Evolutionary conservation across 2,797 vertebrate species (phyloP), one percentile per base, ranked within the genome.

Genomic region (Corythornis leucogaster): DNA sequence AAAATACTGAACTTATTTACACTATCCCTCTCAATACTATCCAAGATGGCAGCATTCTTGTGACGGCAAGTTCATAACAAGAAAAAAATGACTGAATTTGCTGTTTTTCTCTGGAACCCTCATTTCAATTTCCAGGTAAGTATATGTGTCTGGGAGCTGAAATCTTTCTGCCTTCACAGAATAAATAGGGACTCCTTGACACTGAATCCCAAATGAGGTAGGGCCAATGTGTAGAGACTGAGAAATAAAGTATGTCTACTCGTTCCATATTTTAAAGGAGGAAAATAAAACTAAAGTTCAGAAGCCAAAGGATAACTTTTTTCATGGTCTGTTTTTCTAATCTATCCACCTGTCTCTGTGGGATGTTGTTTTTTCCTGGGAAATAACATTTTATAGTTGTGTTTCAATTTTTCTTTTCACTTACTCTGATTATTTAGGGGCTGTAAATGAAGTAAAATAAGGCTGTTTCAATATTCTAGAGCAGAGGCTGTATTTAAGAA

Each of bases 401-500:
- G 54, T 69, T 92, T 48, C 48, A 28, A 14, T 74, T 83, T 80
- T 70, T 81, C 50, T 75, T 69, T 91, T 82, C 45, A 25, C 53
- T 78, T 66, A 8, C 2, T 31, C 42, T 54, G 63, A 71, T 92
- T 75, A 78, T 91, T 85, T 67, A 75, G 77, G 51, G 58, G 62
- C 62, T 75, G 85, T 76, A 94, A 90, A 88, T 88, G 68, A 76
- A 85, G 89, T 55, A 71, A 96, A 94, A 94, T 86, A 84, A 84
- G 46, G 78, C 54, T 88, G 82, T 81, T 90, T 81, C 69, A 53
- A 21, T 85, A 91, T 83, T 87, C 82, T 11, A 42, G 69, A 90
- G 77, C 10, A 8, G 79, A 16, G 40, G 84, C 81, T 89, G 71
- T 86, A 78, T 95, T 96, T 95, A 94, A 95, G 93, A 82, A 94